phyloP scores from a whole-genome alignment of 2,797 vertebrate genomes.

The Bradypus variegatus region DNA sequence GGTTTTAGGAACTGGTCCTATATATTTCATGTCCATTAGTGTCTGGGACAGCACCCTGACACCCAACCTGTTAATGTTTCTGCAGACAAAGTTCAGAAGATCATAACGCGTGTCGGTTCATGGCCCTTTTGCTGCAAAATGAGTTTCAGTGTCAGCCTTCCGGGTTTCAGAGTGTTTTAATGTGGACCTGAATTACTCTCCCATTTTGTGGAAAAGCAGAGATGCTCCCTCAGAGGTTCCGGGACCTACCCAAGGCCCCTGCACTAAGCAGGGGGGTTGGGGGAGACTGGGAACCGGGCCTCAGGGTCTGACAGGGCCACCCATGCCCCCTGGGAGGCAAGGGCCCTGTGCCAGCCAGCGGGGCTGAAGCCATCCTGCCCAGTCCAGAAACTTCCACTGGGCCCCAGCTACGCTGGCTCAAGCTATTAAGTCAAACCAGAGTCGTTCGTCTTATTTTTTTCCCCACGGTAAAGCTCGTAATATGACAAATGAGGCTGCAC shows the following conservation, averaged over 20 bases:
- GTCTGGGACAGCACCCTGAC: neutral
- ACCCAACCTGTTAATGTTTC: neutral
- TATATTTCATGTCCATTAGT: no score
- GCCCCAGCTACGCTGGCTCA: neutral
- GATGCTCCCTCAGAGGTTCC: neutral
- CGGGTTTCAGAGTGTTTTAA: neutral
- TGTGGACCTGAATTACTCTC: neutral
- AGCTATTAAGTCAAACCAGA: neutral
- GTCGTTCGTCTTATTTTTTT: neutral
- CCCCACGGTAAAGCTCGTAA: neutral
- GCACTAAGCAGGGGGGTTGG: neutral
- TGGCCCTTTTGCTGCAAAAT: rapidly evolving
- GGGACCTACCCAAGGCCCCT: neutral
- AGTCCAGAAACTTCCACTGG: rapidly evolving
- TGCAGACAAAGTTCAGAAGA: neutral
- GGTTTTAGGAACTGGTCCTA: neutral
- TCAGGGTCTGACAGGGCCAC: neutral
- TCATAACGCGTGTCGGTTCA: rapidly evolving
- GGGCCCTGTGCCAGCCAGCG: neutral
- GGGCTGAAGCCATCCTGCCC: rapidly evolving
- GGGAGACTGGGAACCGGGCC: rapidly evolving
- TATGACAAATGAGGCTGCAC: neutral
- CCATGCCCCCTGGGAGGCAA: neutral
- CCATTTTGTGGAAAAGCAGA: neutral
- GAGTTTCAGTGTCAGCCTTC: neutral